Evolutionary conservation across 2,113 vertebrate genomes (phyloP), one percentile per base, ranked within the genome.

Genomic region (Myrmecophaga tridactyla): DNA sequence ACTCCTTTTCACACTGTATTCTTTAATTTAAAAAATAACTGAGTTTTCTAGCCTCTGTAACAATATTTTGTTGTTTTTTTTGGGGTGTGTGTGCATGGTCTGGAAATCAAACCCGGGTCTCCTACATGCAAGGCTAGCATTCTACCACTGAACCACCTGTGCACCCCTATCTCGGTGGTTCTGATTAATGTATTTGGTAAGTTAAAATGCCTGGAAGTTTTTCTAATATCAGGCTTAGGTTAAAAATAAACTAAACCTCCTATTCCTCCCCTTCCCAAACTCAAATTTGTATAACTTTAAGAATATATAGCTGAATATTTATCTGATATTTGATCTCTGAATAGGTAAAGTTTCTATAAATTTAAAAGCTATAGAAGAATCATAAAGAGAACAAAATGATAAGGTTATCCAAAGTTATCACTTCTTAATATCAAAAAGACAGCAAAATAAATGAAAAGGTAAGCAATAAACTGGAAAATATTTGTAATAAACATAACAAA

Each of bases 181-280:
- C 13, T 88, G 46, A 94, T 76, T 90, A 90, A 90, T 77, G 23
- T 78, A 36, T 48, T 48, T 81, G 34, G 41, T 48, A 89, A 90
- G 77, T 56, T 41, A 39, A 77, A 75, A 90, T 48, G 73, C 43
- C 11, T 86, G 27, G 65, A 53, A 87, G 29, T n/a, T 48, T 88
- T 92, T 77, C 56, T 70, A 76, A 86, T 77, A 67, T 39, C 43
- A 87, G 21, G 27, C 14, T 62, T 27, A 69, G 67, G 34, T 60
- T 82, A 15, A 86, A 93, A 23, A 43, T 36, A 56, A 48, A 84
- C 34, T 39, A 77, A 48, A 70, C 12, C 4, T 31, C 41, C 14
- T 58, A 65, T 51, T 6, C 48, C 18, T 4, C 21, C 46, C 25
- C 31, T 6, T 31, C 29, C 31, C 63, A 29, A 86, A 13, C 18